Evolutionary conservation across 2,797 vertebrate species (phyloP), one percentile per base, ranked within the genome.

Genomic region (Chaunax sp.): DNA sequence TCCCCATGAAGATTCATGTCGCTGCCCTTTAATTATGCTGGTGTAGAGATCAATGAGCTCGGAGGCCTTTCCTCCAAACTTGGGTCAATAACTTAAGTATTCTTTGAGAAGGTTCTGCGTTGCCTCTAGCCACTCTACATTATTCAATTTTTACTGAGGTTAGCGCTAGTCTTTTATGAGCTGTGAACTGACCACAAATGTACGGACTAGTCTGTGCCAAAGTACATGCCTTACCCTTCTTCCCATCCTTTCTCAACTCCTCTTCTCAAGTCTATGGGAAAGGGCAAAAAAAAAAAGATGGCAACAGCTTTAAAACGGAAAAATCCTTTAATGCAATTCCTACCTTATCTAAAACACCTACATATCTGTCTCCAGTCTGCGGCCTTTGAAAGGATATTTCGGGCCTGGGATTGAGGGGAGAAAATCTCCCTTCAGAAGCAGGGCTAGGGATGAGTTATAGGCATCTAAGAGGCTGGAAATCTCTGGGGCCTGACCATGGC

Each of bases 321-420:
- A 93, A 94, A 94, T 93, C 94, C 93, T 90, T 95, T 95, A 94
- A 95, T 94, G 92, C 93, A 88, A 93, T 93, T 93, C 90, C 93
- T 93, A 90, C 94, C 93, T 94, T 94, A 94, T 94, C 94, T 94
- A 91, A 94, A 95, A 94, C 94, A 94, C 93, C 93, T 94, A 92
- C 89, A 92, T 94, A 93, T 94, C 93, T 94, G 93, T 93, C 94
- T 95, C 91, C 91, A 92, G 92, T 91, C 89, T 88, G 90, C 84
- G 86, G 91, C 91, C 93, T 94, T 94, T 94, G 93, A 95, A 94
- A 92, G 92, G 90, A 92, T 91, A 91, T 93, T 90, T 91, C 81
- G 78, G 89, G 84, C 84, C 89, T 89, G 90, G 90, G 93, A 91
- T 91, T 85, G 91, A 90, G 87, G 87, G 83, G 83, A 88, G 87